Evolutionary conservation across 2,797 vertebrate genomes (phyloP), one percentile per base, ranked within the genome.

Genomic region (Notolabrus celidotus): DNA sequence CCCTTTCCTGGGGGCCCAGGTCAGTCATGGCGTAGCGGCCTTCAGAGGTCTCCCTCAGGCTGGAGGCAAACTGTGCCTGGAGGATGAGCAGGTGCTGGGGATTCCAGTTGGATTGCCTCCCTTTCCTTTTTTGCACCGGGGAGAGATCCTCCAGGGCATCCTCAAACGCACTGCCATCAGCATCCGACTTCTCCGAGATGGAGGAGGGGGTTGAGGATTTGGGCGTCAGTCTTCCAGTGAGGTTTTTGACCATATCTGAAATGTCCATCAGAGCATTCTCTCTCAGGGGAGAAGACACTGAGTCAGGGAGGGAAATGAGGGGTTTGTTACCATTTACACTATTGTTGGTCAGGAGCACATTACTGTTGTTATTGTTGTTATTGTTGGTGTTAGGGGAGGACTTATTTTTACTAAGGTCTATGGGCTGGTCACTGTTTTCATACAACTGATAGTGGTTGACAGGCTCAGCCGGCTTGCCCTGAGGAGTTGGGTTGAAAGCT

Each of bases 161-260:
- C 92, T 99, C 98, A 45, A 98, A 99, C 47, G 96, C 96, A 80
- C 97, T 99, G 76, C 96, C 96, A 0, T 99, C 98, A 0, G 97
- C 97, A 2, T 99, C 98, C 0, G 98, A 99, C 92, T 99, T 99
- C 91, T 99, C 97, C 0, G 97, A 99, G 84, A 99, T 95, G 0
- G 98, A 99, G 75, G 97, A 99, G 0, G 98, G 98, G 8, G 98
- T 98, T 33, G 97, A 99, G 33, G 98, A 99, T 90, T 99, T 99
- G 82, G 98, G 98, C 2, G 98, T 99, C 87, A 99, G 94, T 63
- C 97, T 95, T 57, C 98, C 98, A 0, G 98, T 99, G 85, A 99
- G 97, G 94, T 99, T 99, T 77, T 99, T 99, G 45, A 99, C 98
- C 98, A 99, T 99, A 85, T 99, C 98, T 0, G 98, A 99, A 90